Percentiles rank a stretch among this genome's conserved stretches.
Conservation (phyloP, 2,888 invertebrate genomes). For the Xestobium rufovillosum region DNA sequence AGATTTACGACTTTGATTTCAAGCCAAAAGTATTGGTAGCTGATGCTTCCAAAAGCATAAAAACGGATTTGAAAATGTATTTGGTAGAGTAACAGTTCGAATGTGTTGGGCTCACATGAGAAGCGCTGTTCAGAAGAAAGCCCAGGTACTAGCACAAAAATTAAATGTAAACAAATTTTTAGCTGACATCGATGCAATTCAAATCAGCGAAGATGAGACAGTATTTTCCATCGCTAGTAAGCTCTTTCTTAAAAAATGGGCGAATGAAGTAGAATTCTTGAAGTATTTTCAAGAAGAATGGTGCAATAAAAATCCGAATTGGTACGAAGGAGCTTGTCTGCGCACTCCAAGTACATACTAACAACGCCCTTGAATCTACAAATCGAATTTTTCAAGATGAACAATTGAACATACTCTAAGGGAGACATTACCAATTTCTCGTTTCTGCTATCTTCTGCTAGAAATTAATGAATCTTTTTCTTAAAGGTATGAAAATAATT, state of each 20-base stretch:
- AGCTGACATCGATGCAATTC: constrained; percentile 1
- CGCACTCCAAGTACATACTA: too few relatives aligned
- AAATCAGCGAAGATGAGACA: constrained; percentile 2
- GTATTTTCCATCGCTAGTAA: background rate
- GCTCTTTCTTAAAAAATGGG: background rate
- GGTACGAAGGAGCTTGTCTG: background rate
- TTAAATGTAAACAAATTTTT: background rate
- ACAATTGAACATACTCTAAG: constrained; percentile 2
- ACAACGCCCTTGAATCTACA: background rate
- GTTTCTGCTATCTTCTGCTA: background rate
- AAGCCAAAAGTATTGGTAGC: constrained; percentile 4
- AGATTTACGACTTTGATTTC: too few relatives aligned
- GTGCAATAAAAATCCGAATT: background rate
- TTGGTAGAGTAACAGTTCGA: constrained; percentile 4
- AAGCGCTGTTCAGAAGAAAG: constrained; percentile 4
- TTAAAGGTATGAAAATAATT: too few relatives aligned
- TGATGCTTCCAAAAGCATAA: background rate
- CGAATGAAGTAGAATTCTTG: too few relatives aligned
- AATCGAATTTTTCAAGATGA: background rate
- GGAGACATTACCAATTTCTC: constrained; percentile 1
- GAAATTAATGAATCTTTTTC: background rate
- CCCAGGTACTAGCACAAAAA: constrained; percentile 1
- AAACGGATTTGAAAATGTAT: constrained; percentile 5
- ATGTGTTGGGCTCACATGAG: constrained; percentile 6
- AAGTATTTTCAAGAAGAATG: background rate